Conservation (phyloP, 2,797 vertebrate species). For the Austrolebias charrua region DNA sequence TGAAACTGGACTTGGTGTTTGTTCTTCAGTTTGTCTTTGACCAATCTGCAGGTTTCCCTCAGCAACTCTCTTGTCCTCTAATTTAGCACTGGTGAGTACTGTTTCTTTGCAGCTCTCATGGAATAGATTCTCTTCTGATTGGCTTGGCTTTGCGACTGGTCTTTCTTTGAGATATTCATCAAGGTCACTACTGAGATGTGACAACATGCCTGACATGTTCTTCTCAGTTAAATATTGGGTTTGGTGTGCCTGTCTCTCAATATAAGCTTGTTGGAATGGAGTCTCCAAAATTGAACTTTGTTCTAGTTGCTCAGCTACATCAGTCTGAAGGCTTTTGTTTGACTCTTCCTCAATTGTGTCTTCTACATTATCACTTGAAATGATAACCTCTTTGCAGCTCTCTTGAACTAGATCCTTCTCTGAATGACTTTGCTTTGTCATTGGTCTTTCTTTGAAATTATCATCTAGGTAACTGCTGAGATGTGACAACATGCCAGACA, state of each 20-base stretch:
- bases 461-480: conserved; percentile 50
- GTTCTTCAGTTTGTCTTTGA: background rate
- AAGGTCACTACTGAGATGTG: conserved; percentile 48
- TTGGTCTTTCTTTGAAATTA: conserved; percentile 17
- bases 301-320: background rate
- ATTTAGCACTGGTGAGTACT: background rate
- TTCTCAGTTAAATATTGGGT: background rate
- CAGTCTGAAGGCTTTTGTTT: background rate
- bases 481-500: conserved; percentile 53
- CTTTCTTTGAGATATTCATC: conserved; percentile 34
- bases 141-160: conserved; percentile 2
- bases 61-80: background rate
- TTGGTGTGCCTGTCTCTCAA: background rate
- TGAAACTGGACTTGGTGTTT: background rate
- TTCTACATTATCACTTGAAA: conserved; percentile 14
- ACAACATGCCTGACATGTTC: conserved; percentile 52
- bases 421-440: background rate
- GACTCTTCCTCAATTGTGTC: background rate
- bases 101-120: conserved; percentile 28
- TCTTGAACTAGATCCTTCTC: background rate
- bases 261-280: background rate
- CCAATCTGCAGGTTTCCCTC: conserved; percentile 2
- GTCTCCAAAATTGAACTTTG: conserved; percentile 20
- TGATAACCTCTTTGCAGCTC: background rate
- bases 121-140: background rate